Percentiles rank a stretch among this genome's conserved stretches.
Conservation (phyloP, 2,888 invertebrate species). For the Caprella mutica region DNA sequence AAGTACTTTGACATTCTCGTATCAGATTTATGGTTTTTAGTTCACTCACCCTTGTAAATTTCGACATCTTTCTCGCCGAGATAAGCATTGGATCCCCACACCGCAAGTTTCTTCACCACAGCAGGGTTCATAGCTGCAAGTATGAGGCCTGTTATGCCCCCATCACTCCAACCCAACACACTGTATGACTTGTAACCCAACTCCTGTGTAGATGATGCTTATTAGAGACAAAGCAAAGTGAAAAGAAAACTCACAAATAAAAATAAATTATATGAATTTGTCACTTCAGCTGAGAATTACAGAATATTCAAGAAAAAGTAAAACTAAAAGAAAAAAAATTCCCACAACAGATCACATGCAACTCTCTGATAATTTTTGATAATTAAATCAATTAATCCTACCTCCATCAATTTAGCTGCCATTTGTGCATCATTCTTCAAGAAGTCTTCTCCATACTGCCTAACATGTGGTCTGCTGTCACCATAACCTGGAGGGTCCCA, state of each 20-base stretch:
- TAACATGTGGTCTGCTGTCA: constrained; percentile 62
- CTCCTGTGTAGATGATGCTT: constrained; percentile 43
- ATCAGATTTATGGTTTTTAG: too few species aligned
- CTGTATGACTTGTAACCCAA: constrained; percentile 59
- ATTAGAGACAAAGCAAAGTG: not conserved
- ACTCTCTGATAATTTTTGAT: too few species aligned
- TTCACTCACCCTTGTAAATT: constrained; percentile 50
- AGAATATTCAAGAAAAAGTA: not conserved
- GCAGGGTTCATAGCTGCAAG: constrained; percentile 60
- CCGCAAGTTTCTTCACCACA: constrained; percentile 56
- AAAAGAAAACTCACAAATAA: not conserved
- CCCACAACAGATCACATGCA: too few species aligned
- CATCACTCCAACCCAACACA: constrained; percentile 80
- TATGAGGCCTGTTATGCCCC: constrained; percentile 65
- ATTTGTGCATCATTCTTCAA: constrained; percentile 60
- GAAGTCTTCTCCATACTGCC: constrained; percentile 58
- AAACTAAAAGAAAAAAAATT: too few species aligned
- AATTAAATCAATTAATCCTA: too few species aligned
- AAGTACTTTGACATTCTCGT: not conserved
- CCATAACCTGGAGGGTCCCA: constrained; percentile 76
- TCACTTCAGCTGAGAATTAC: not conserved
- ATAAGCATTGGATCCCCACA: constrained; percentile 68
- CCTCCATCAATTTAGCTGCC: constrained; percentile 61
- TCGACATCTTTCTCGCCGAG: constrained; percentile 56
- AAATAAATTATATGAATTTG: not conserved